Conservation (phyloP, 1,140 invertebrate genomes). For the Mercenaria mercenaria region DNA sequence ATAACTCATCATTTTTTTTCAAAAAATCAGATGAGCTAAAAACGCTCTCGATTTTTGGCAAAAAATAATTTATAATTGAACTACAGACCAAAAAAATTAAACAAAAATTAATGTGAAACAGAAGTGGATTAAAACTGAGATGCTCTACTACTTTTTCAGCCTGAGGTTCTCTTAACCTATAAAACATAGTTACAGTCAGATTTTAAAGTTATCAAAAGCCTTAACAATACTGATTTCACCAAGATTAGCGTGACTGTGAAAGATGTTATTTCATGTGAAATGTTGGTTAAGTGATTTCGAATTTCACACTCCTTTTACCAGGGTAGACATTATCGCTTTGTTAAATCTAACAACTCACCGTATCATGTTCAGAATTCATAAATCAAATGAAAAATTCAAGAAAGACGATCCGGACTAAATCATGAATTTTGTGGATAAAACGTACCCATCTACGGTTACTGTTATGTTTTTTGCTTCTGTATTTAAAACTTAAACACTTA, state of each 20-base stretch:
- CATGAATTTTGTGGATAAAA: not conserved
- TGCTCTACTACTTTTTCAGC: not conserved
- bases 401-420: not conserved
- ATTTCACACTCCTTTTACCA: not conserved
- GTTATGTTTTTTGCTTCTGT: not conserved
- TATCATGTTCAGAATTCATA: slow-evolving; percentile 4
- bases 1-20: too few species aligned
- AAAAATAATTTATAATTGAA: too few species aligned
- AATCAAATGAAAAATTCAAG: not conserved
- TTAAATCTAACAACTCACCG: slow-evolving; percentile 2
- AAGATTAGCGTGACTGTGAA: not conserved
- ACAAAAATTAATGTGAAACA: too few species aligned
- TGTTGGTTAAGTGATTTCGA: slow-evolving; percentile 4
- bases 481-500: not conserved
- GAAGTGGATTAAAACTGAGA: not conserved
- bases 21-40: too few species aligned
- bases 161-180: not conserved
- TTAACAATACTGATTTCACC: not conserved
- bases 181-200: not conserved
- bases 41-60: too few species aligned
- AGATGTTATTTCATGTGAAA: slow-evolving; percentile 4
- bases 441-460: not conserved
- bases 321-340: slow-evolving; percentile 17
- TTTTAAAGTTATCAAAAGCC: not conserved
- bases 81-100: too few species aligned